Evolutionary conservation across 2,797 vertebrate species (phyloP).

Genomic region (Pangasius macronema): DNA sequence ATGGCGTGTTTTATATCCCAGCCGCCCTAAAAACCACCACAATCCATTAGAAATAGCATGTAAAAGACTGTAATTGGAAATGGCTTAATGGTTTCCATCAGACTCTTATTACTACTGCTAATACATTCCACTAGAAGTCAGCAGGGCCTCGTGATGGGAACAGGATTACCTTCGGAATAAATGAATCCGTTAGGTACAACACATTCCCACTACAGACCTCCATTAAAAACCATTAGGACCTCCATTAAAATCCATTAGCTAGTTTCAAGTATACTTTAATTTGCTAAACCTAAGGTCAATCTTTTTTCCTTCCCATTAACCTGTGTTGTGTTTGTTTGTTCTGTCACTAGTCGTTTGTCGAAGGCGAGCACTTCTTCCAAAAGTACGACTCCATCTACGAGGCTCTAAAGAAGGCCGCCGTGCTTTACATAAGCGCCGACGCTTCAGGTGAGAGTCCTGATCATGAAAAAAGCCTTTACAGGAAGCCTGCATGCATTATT

Average conservation of each 20-base stretch:
- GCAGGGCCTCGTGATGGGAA: not conserved
- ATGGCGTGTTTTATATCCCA: not conserved
- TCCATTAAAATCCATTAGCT: not conserved
- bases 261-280: not conserved
- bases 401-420: slow-evolving; percentile 85
- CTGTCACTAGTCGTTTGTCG: slow-evolving; percentile 83
- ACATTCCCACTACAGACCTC: not conserved
- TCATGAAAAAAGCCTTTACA: not conserved
- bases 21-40: not conserved
- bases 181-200: not conserved
- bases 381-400: slow-evolving; percentile 90
- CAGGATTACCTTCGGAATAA: not conserved
- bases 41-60: not conserved
- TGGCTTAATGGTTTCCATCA: not conserved
- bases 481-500: not conserved
- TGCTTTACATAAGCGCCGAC: slow-evolving; percentile 89
- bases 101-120: not conserved
- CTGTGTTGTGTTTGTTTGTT: slow-evolving; percentile 24
- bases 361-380: slow-evolving; percentile 94
- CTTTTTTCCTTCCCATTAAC: not conserved
- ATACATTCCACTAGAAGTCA: not conserved
- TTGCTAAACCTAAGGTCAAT: not conserved
- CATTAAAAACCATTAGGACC: not conserved
- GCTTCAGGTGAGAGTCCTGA: slow-evolving; percentile 79
- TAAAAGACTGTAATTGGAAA: not conserved